Evolutionary conservation across 35 echinoderm and acorn worm species (phyloP).

Genomic region (Stichopus chloronotus): DNA sequence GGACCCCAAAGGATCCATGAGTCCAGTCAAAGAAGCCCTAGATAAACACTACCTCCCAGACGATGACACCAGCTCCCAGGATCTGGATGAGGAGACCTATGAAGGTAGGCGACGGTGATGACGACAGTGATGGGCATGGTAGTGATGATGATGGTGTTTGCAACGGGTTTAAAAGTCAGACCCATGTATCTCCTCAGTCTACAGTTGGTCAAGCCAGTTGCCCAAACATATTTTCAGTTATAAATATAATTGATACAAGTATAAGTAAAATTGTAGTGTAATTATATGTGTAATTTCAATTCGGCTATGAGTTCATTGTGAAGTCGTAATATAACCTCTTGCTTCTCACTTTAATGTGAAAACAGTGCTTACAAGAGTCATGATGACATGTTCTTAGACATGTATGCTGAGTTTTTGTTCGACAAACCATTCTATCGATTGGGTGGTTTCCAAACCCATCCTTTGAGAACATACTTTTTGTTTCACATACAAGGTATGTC

Average conservation of each 20-base stretch:
- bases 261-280: no score
- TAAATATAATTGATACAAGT: not conserved
- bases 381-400: no score
- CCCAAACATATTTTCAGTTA: not conserved
- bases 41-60: conserved; percentile 95
- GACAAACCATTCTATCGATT: no score
- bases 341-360: no score
- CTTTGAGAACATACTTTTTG: no score
- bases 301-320: no score
- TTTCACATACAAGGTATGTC: no score
- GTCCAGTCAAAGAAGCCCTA: conserved; percentile 91
- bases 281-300: no score
- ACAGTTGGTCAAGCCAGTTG: not conserved
- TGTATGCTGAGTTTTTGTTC: no score
- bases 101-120: not conserved
- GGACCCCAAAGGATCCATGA: conserved; percentile 93
- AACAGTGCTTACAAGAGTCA: no score
- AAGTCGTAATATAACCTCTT: no score
- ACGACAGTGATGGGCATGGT: not conserved
- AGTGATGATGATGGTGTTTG: not conserved
- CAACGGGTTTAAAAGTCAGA: not conserved
- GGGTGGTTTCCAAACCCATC: no score
- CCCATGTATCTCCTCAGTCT: not conserved
- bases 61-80: conserved; percentile 74
- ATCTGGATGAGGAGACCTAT: conserved; percentile 17